A percentile compares a stretch with the other conserved stretches of the same genome.
phyloP scores from a whole-genome alignment of 2,797 vertebrate genomes.

The Scarus forsteni region DNA sequence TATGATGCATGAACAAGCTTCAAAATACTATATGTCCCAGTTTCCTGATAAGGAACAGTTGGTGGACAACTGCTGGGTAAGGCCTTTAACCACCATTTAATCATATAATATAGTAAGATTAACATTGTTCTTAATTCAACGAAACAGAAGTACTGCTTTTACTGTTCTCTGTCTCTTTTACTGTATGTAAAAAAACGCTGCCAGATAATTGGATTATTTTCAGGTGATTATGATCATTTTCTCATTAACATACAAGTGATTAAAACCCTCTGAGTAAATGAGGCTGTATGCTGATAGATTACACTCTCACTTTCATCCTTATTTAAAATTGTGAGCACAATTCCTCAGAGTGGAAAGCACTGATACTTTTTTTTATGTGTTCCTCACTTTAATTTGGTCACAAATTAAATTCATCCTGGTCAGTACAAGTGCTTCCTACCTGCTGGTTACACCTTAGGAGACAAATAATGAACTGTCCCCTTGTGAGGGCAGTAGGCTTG shows the following conservation, averaged over 20 bases:
- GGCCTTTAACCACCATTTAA: no score
- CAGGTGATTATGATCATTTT: no score
- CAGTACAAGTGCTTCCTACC: neutral
- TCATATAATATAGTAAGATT: neutral
- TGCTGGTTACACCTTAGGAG: neutral
- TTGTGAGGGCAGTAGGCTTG: neutral
- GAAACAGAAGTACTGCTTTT: no score
- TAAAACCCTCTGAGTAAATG: neutral
- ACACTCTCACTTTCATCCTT: neutral
- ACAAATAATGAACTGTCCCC: neutral
- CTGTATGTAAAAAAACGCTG: no score
- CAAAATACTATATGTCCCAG: no score
- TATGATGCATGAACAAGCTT: no score
- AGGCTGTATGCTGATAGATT: neutral
- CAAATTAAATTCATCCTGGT: neutral
- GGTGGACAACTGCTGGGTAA: no score
- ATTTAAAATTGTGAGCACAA: neutral
- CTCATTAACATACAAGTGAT: no score
- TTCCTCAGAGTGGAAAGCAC: neutral
- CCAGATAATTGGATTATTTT: no score
- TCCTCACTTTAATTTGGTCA: neutral
- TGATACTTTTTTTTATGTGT: neutral
- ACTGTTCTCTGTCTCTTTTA: no score
- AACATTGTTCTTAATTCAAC: neutral
- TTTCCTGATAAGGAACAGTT: no score